A percentile compares a stretch with the other conserved stretches of the same genome.
These are phyloP conservation scores for Eclectus roratus DNA, from an alignment of 2,113 vertebrate genomes.

Conservation along the genomic window DNA sequence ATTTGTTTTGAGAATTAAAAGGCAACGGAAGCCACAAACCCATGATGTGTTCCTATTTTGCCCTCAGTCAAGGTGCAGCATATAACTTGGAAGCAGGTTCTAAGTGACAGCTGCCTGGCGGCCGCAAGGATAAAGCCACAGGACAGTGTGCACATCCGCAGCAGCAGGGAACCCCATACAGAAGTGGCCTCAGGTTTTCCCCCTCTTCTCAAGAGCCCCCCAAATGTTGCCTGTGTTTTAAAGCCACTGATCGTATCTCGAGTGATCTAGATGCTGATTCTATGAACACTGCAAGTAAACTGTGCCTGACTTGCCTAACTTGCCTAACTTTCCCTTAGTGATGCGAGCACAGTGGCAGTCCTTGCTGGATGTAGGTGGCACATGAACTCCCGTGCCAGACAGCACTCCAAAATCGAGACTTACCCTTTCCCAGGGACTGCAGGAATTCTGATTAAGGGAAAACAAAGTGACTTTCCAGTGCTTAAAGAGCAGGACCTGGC, in stretches of 20 bases:
- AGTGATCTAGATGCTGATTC: neutral
- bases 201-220: neutral
- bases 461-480: neutral
- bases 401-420: neutral
- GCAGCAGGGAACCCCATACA: neutral
- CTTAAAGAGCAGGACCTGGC: neutral
- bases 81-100: neutral
- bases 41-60: neutral
- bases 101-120: neutral
- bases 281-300: neutral
- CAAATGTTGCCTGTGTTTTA: neutral
- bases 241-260: neutral
- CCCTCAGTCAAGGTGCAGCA: neutral
- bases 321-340: neutral
- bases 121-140: rapidly evolving
- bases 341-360: neutral
- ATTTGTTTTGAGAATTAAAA: neutral
- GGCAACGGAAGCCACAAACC: neutral
- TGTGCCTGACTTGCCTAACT: neutral
- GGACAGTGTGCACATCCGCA: rapidly evolving
- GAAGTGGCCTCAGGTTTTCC: neutral
- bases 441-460: neutral
- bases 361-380: neutral
- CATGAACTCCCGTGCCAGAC: neutral
- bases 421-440: neutral